These are phyloP conservation scores for Drosophila prolongata DNA, from an alignment of 2,888 invertebrate genomes.

Conservation along the genomic window DNA sequence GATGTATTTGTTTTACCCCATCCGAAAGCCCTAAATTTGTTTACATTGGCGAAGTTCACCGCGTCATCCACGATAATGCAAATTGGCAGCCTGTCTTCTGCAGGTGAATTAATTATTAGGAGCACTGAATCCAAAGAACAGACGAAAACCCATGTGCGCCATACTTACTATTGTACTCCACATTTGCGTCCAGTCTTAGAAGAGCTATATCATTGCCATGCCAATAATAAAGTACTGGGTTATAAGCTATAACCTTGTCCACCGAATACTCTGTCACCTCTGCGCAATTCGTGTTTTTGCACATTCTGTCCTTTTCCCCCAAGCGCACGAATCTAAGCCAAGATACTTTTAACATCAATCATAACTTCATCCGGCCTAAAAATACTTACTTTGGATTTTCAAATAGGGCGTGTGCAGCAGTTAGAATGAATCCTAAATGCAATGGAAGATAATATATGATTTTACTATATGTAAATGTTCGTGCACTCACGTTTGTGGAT, in stretches of 20 bases:
- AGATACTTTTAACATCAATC: no score
- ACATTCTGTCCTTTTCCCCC: neutral
- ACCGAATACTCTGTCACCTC: neutral
- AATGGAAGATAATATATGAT: no score
- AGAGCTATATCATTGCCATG: neutral
- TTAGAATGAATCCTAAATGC: no score
- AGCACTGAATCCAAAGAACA: neutral
- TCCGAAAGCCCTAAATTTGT: neutral
- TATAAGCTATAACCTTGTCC: neutral
- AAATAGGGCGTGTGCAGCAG: no score
- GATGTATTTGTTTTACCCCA: neutral
- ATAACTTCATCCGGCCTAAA: no score
- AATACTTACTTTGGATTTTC: no score
- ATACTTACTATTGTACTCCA: neutral
- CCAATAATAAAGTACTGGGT: accelerated
- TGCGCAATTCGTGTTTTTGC: accelerated
- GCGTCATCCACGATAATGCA: neutral
- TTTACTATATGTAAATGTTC: no score
- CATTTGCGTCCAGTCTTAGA: neutral
- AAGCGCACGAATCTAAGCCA: neutral
- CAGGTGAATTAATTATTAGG: neutral
- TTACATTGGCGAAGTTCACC: neutral
- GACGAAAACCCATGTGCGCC: no score
- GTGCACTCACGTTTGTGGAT: no score
- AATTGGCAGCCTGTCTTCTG: neutral